Conservation (phyloP, 2,113 vertebrate genomes). For the Catagonus wagneri region DNA sequence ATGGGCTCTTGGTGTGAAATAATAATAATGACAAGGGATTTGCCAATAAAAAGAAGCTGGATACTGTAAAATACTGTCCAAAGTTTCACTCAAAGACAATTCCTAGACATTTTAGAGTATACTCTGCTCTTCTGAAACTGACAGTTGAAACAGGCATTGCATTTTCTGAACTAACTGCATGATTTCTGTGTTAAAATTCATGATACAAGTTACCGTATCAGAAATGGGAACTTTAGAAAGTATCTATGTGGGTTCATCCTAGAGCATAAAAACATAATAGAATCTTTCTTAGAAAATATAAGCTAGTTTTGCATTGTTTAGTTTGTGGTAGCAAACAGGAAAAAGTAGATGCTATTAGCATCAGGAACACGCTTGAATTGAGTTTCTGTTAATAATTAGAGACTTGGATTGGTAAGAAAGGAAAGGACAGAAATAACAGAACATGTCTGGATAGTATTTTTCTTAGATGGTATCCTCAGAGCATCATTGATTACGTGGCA, state of each 20-base stretch:
- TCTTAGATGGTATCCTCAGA: slow-evolving; percentile 62
- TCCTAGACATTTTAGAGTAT: background rate
- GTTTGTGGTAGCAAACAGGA: background rate
- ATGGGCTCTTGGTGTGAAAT: slow-evolving; percentile 62
- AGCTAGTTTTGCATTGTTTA: background rate
- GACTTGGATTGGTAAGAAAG: background rate
- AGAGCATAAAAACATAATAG: background rate
- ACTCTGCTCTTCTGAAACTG: background rate
- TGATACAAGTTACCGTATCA: background rate
- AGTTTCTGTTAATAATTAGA: slow-evolving; percentile 59
- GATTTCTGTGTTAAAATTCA: background rate
- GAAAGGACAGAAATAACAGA: slow-evolving; percentile 60
- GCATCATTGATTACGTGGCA: slow-evolving; percentile 59
- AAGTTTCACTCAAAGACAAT: background rate
- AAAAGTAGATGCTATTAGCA: slow-evolving; percentile 10
- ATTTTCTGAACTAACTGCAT: background rate
- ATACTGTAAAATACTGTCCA: slow-evolving; percentile 27
- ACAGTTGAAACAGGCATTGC: background rate
- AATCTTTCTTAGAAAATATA: slow-evolving; percentile 38
- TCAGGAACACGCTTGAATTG: background rate
- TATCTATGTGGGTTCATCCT: background rate
- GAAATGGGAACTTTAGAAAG: background rate
- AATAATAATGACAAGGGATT: slow-evolving; percentile 65
- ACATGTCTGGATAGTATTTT: slow-evolving; percentile 64
- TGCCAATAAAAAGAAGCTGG: slow-evolving; percentile 60